Conservation (phyloP, 2,888 invertebrate genomes). For the Drosophila rellima region DNA sequence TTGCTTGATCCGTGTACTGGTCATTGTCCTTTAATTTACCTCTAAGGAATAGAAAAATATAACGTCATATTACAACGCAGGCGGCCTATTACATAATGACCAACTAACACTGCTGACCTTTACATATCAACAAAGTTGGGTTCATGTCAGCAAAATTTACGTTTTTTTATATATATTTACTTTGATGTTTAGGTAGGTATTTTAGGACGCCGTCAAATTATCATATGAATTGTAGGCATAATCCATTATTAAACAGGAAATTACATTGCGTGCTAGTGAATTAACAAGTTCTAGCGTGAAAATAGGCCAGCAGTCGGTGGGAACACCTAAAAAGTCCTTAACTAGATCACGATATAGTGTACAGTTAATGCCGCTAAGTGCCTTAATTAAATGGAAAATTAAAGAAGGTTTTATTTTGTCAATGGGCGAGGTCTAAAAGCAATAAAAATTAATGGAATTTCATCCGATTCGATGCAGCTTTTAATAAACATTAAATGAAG, state of each 20-base stretch:
- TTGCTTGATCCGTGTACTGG: constrained; percentile 10
- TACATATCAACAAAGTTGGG: constrained; percentile 33
- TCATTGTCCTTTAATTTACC: constrained; percentile 47
- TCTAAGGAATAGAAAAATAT: constrained; percentile 37
- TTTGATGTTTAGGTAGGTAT: neutral
- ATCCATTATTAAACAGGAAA: constrained; percentile 58
- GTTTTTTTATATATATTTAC: constrained; percentile 1
- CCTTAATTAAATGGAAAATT: constrained; percentile 12
- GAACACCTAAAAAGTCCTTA: constrained; percentile 2
- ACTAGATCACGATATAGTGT: constrained; percentile 12
- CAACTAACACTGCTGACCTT: constrained; percentile 42
- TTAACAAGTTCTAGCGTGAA: constrained; percentile 52
- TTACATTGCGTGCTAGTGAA: constrained; percentile 70
- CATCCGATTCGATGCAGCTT: too few relatives aligned
- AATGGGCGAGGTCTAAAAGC: neutral
- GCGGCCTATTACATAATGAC: constrained; percentile 22
- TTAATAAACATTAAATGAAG: neutral
- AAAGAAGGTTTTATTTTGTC: neutral
- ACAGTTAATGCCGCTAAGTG: constrained; percentile 17
- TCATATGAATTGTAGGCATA: constrained; percentile 61
- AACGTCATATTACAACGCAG: constrained; percentile 29
- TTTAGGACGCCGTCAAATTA: constrained; percentile 50
- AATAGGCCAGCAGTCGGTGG: constrained; percentile 12
- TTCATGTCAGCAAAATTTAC: constrained; percentile 26
- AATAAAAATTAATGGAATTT: neutral